Base-by-base conservation (phyloP, 2,888 invertebrate species). In the Morpho helenor region DNA sequence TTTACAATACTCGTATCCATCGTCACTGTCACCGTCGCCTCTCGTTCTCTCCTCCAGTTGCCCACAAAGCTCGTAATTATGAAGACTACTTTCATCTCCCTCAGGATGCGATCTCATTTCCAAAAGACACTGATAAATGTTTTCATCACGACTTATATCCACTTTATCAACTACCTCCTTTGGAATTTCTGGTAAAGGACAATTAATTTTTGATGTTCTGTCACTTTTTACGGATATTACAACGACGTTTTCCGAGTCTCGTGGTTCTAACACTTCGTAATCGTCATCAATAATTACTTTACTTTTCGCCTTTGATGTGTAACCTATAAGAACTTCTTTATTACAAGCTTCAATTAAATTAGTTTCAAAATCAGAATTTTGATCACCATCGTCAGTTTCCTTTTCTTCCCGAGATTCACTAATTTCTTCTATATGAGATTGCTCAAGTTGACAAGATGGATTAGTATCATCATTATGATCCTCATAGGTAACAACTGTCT, bases 61-160 rank as follows among this genome's bases (percentile, higher is more conserved):
- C 49, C 84, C 85, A 65, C 90, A 92, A 8, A 86, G 77, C 73
- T 92, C 92, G 66, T 92, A 92, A 63, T 91, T 92, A 61, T 92
- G 92, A 49, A 91, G 72, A 70, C 90, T 91, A 56, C 77, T 87
- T 62, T 87, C 87, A 62, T 91, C 90, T 1, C 88, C 91, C 75
- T 89, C 91, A 22, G 88, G 88, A 61, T 90, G 87, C 5, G 87
- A 89, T 62, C 88, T 79, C 80, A 88, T 84, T 74, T 91, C 90
- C 65, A 86, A 68, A 51, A 91, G 73, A 65, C 84, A 83, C 70
- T 91, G 91, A 68, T 91, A 91, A 63, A 89, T 83, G 68, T 89
- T 89, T 50, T 87, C 83, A 67, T 77, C 79, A 8, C 56, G 49
- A 9, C 68, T 62, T 52, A 67, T 62, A 1, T 72, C 67, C 8